Evolutionary conservation across 2,888 invertebrate species (phyloP).

Genomic region (Ormyrus thymus): DNA sequence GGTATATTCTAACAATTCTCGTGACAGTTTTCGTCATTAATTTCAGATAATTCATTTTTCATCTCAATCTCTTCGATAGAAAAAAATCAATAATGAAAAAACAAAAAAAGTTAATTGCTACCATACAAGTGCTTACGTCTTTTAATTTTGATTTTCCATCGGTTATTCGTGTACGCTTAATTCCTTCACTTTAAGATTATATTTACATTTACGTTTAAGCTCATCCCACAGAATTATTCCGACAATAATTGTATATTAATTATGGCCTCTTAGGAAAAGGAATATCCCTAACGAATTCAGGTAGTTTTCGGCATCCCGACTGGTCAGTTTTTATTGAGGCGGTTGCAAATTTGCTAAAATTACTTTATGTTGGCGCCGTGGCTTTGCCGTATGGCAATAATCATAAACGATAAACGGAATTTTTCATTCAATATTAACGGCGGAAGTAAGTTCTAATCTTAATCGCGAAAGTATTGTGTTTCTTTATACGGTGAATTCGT

Average conservation of each 20-base stretch:
- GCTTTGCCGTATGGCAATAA: no score
- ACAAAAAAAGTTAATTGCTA: constrained; percentile 22
- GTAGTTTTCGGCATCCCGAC: no score
- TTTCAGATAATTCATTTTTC: neutral
- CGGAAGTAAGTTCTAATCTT: no score
- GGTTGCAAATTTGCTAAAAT: no score
- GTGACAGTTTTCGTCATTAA: constrained; percentile 25
- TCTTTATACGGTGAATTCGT: no score
- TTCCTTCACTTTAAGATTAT: neutral
- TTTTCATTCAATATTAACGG: no score
- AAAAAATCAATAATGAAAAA: neutral
- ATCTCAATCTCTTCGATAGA: neutral
- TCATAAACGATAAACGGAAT: no score
- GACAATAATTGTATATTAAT: constrained; percentile 12
- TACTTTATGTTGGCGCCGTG: no score
- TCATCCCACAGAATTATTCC: constrained; percentile 41
- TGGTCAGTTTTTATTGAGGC: no score
- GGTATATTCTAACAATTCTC: constrained; percentile 21
- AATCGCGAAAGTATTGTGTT: no score
- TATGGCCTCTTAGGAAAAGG: neutral
- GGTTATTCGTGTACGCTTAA: neutral
- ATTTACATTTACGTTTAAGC: constrained; percentile 42
- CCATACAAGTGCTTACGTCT: neutral
- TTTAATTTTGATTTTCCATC: neutral
- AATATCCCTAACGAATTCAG: constrained; percentile 6